phyloP scores from a whole-genome alignment of 1,140 invertebrate genomes.

The Cyphomyrmex costatus region DNA sequence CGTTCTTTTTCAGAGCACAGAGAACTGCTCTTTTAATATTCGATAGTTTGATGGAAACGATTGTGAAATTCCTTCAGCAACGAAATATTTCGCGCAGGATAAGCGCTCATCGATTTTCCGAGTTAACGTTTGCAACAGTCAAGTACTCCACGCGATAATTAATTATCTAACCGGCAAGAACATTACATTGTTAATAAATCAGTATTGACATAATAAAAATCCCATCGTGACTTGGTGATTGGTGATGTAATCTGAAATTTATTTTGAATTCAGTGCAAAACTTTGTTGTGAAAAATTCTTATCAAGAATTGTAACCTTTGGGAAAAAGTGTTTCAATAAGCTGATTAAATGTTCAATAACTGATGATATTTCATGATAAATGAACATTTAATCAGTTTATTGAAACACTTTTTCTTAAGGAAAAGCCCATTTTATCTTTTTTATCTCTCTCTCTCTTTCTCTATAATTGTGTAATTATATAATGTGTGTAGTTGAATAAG shows the following conservation, averaged over 20 bases:
- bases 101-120: conserved; percentile 25
- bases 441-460: no score
- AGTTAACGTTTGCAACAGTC: conserved; percentile 29
- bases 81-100: background rate
- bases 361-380: no score
- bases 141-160: conserved; percentile 3
- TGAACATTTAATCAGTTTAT: no score
- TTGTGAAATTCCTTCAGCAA: background rate
- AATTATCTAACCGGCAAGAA: conserved; percentile 20
- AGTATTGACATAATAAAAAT: background rate
- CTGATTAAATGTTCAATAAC: no score
- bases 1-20: background rate
- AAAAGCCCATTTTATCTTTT: no score
- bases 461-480: no score
- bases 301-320: no score
- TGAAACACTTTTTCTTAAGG: no score
- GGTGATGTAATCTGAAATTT: background rate
- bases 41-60: background rate
- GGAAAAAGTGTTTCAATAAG: no score
- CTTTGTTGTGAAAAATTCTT: background rate
- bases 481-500: no score
- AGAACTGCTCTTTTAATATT: conserved; percentile 26
- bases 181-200: conserved; percentile 24
- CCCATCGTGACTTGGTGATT: background rate
- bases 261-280: background rate